phyloP scores from a whole-genome alignment of 2,797 vertebrate genomes.

The Rhynchotus rufescens region DNA sequence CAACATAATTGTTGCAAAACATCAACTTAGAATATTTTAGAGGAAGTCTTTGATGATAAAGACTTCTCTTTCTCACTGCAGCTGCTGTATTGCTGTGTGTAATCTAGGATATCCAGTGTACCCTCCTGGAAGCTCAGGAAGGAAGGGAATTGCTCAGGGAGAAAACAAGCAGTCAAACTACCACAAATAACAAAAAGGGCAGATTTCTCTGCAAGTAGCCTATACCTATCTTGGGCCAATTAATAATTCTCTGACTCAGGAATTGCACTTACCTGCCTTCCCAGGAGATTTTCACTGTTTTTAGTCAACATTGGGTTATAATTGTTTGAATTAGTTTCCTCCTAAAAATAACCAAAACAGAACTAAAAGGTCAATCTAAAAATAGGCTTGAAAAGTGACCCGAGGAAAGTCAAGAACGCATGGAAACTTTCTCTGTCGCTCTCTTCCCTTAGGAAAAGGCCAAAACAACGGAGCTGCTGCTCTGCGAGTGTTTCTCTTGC shows the following conservation, averaged over 20 bases:
- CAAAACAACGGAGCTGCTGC: conserved; percentile 5
- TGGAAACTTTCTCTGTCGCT: background rate
- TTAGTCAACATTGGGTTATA: background rate
- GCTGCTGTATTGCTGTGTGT: background rate
- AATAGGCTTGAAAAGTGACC: conserved; percentile 16
- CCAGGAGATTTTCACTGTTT: background rate
- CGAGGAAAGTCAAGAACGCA: background rate
- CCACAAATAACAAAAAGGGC: background rate
- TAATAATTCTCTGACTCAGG: background rate
- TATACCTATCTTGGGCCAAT: background rate
- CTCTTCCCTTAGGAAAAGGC: background rate
- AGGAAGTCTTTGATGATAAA: background rate
- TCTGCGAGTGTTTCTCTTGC: background rate
- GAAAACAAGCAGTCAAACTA: background rate
- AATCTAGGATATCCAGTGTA: background rate
- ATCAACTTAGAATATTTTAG: background rate
- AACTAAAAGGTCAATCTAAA: conserved; percentile 11
- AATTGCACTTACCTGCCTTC: background rate
- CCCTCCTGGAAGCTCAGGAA: background rate
- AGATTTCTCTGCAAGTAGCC: background rate
- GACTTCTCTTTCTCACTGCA: background rate
- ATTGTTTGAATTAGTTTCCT: conserved; percentile 21
- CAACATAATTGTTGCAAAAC: background rate
- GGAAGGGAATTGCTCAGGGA: background rate
- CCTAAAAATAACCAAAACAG: conserved; percentile 21